Conservation (phyloP, 2,888 invertebrate species). For the Aleiodes leptofemur region DNA sequence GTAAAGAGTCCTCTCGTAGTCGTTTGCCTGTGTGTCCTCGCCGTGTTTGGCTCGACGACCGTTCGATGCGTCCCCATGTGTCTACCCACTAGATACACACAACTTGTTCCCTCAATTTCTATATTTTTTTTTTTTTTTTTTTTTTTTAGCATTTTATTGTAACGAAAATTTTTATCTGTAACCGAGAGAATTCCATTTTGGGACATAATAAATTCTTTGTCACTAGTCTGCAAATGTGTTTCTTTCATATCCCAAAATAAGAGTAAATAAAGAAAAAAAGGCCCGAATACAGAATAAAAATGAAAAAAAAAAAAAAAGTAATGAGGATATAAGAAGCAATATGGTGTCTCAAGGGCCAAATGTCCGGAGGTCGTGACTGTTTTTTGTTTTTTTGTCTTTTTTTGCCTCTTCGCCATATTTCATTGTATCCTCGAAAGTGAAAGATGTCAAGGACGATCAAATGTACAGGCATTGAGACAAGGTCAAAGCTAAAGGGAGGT, state of each 20-base stretch:
- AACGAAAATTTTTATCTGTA: background rate
- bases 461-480: conserved; percentile 4
- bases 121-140: background rate
- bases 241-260: no score
- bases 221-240: no score
- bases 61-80: conserved; percentile 17
- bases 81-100: conserved; percentile 29
- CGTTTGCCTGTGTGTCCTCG: conserved; percentile 24
- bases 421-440: conserved; percentile 14
- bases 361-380: background rate
- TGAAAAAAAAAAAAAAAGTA: background rate
- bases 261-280: no score
- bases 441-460: conserved; percentile 25
- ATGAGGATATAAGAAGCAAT: background rate
- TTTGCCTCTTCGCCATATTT: background rate
- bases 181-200: no score
- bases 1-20: conserved; percentile 25
- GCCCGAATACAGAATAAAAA: background rate
- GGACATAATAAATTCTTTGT: no score
- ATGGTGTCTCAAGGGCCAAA: conserved; percentile 23
- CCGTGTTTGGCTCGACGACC: conserved; percentile 35
- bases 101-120: conserved; percentile 14
- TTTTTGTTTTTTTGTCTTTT: background rate
- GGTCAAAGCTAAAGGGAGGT: conserved; percentile 15
- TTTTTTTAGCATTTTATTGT: background rate